Conservation (phyloP, 2,888 invertebrate genomes). For the Noctua janthina region DNA sequence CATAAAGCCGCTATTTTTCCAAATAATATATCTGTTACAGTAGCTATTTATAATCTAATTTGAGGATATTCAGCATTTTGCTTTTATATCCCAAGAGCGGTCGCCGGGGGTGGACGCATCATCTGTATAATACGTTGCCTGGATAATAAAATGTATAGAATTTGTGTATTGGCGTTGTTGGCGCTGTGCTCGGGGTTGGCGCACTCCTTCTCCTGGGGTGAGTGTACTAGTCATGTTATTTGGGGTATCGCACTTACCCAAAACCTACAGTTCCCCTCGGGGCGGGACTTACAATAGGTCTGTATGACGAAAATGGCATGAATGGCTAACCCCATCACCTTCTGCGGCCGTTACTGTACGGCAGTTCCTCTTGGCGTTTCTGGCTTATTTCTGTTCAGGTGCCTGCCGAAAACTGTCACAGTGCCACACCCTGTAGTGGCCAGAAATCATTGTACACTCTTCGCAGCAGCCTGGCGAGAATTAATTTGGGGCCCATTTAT, state of each 20-base stretch:
- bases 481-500: neutral
- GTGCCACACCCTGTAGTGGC: neutral
- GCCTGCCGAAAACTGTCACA: neutral
- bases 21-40: neutral
- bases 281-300: neutral
- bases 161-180: neutral
- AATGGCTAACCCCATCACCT: neutral
- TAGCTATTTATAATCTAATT: neutral
- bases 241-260: neutral
- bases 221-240: neutral
- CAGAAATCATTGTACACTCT: neutral
- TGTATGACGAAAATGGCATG: neutral
- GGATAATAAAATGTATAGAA: neutral
- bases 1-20: neutral
- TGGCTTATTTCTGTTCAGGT: neutral
- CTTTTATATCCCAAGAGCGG: neutral
- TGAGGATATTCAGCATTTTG: neutral
- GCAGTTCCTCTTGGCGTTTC: neutral
- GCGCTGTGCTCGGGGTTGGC: neutral
- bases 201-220: conserved; percentile 2
- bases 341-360: neutral
- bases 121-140: neutral
- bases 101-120: neutral
- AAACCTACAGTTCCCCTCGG: neutral
- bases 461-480: neutral